Base-by-base conservation (phyloP, 2,888 invertebrate genomes). In the Coelogynopora nodosa region DNA sequence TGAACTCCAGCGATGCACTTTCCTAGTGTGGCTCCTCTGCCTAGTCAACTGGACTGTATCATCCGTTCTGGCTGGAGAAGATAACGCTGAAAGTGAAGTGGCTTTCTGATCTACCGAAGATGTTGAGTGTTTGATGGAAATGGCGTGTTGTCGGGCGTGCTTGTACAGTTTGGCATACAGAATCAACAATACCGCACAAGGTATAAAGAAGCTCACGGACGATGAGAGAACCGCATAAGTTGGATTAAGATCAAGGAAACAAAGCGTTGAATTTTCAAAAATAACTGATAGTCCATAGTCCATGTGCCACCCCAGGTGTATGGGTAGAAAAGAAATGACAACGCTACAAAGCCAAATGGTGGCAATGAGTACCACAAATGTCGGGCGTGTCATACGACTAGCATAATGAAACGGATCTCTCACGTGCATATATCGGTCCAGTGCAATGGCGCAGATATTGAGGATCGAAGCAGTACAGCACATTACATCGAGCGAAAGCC, bases 401-500 rank as follows among this genome's bases (percentile, higher is more conserved):
- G 90, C 92, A 89, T 93, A 93, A 84, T 90, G 90, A 89, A 93
- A 91, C 0, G 93, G 93, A 87, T 92, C 90, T 31, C 91, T 90
- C 84, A 93, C 93, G 90, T 93, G 93, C 88, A 93, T 95, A 92
- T 97, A 98, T 86, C 97, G 94, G 93, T 99, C 98, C 92, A 99
- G 94, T 80, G 97, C 97, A 92, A 99, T 98, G 90, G 98, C 98
- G 92, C 98, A 98, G 88, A 99, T 94, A 93, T 99, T 98, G 90
- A 99, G 94, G 91, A 99, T 99, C 91, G 98, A 98, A 86, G 98
- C 98, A 87, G 98, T 99, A 89, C 97, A 97, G 93, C 98, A 98
- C 96, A 98, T 97, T 90, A 99, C 97, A 93, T 99, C 98, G 92
- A 98, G 97, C 85, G 98, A 97, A 90, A 98, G 96, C 98, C 98